phyloP scores from a whole-genome alignment of 2,888 invertebrate species.

The Ametastegia equiseti region DNA sequence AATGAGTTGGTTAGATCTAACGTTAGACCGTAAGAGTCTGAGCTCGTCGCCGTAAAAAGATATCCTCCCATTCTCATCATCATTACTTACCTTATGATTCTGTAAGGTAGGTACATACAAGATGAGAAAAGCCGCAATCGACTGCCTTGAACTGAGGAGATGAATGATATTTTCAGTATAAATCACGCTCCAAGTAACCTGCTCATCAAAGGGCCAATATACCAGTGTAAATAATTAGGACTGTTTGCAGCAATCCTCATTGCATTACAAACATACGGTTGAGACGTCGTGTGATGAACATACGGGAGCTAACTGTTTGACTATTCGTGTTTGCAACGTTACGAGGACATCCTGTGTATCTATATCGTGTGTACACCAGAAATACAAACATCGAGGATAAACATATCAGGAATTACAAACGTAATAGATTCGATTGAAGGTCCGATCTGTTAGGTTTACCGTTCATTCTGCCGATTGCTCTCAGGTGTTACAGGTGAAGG shows the following conservation, averaged over 20 bases:
- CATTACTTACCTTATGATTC: neutral
- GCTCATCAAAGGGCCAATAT: neutral
- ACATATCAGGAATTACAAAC: neutral
- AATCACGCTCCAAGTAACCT: neutral
- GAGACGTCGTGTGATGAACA: neutral
- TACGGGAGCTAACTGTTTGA: constrained; percentile 27
- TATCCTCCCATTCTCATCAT: constrained; percentile 13
- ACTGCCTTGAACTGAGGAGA: neutral
- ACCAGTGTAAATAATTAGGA: constrained; percentile 17
- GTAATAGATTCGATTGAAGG: constrained; percentile 1
- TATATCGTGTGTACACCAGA: neutral
- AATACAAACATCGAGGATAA: neutral
- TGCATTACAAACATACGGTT: constrained; percentile 15
- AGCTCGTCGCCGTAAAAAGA: neutral
- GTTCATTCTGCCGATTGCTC: neutral
- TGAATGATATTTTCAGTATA: neutral
- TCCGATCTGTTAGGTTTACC: neutral
- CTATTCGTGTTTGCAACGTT: constrained; percentile 30
- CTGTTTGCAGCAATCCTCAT: constrained; percentile 17
- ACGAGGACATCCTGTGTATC: neutral
- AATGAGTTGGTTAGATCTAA: constrained; percentile 6
- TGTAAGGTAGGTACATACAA: neutral
- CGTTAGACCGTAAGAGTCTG: neutral
- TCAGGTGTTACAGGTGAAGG: neutral
- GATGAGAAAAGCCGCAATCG: too few relatives aligned